phyloP scores from a whole-genome alignment of 2,113 vertebrate genomes.

The Nothobranchius furzeri region DNA sequence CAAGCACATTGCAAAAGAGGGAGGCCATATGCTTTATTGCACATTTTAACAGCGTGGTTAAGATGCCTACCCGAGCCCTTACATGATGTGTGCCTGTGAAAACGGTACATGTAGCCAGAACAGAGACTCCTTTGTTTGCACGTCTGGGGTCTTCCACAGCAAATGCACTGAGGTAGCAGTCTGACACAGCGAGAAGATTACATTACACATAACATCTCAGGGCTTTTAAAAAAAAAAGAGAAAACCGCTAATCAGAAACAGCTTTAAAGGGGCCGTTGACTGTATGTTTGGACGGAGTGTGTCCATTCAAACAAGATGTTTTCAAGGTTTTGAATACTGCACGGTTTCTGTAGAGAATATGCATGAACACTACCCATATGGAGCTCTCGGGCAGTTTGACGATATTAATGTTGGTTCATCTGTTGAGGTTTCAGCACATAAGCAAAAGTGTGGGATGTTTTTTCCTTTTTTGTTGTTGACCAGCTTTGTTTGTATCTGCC shows the following conservation, averaged over 20 bases:
- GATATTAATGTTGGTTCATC: conserved; percentile 52
- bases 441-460: conserved; percentile 42
- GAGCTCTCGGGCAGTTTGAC: conserved; percentile 39
- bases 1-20: conserved; percentile 29
- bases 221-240: conserved; percentile 65
- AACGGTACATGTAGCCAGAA: conserved; percentile 66
- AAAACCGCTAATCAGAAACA: conserved; percentile 75
- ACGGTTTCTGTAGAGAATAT: conserved; percentile 35
- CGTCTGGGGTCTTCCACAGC: conserved; percentile 64
- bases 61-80: conserved; percentile 43
- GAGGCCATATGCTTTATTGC: conserved; percentile 25
- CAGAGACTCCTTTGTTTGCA: conserved; percentile 73
- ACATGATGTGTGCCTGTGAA: conserved; percentile 62
- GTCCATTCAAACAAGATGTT: conserved; percentile 67
- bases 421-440: conserved; percentile 42
- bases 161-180: conserved; percentile 63
- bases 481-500: conserved; percentile 45
- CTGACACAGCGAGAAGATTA: conserved; percentile 70
- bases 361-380: conserved; percentile 33
- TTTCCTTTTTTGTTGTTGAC: conserved; percentile 42
- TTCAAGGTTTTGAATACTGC: conserved; percentile 50
- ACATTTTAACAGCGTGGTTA: conserved; percentile 39
- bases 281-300: conserved; percentile 63
- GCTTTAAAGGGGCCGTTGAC: conserved; percentile 60
- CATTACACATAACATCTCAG: conserved; percentile 77